Evolutionary conservation across 2,888 invertebrate genomes (phyloP).

Genomic region (Odontomyia ornata): DNA sequence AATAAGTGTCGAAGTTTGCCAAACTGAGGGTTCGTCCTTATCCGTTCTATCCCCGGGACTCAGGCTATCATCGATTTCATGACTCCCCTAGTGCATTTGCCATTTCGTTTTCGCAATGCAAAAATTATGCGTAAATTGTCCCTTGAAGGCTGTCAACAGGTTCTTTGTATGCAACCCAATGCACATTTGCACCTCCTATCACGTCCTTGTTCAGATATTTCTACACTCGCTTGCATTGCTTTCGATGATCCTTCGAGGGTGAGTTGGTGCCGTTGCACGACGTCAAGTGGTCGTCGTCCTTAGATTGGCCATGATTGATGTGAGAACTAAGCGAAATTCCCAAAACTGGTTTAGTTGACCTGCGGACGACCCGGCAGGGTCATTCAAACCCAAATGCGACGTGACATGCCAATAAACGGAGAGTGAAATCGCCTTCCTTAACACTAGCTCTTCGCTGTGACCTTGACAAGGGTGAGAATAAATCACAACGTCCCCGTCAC

Average conservation of each 20-base stretch:
- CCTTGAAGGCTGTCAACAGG: slow-evolving; percentile 24
- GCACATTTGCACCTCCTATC: slow-evolving; percentile 28
- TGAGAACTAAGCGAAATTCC: slow-evolving; percentile 27
- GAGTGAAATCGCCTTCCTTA: slow-evolving; percentile 29
- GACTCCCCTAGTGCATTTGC: slow-evolving; percentile 35
- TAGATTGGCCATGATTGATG: slow-evolving; percentile 34
- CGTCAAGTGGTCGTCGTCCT: slow-evolving; percentile 23
- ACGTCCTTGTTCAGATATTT: background rate
- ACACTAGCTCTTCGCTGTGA: background rate
- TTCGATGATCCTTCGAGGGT: slow-evolving; percentile 10
- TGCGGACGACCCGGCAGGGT: slow-evolving; percentile 22
- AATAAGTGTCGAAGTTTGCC: slow-evolving; percentile 35
- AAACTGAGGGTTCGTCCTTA: slow-evolving; percentile 16
- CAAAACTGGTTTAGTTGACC: slow-evolving; percentile 29
- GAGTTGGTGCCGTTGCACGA: background rate
- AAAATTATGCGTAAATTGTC: slow-evolving; percentile 38
- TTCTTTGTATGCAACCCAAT: slow-evolving; percentile 28
- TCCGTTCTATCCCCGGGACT: background rate
- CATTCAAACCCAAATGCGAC: slow-evolving; percentile 23
- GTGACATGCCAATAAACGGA: slow-evolving; percentile 38
- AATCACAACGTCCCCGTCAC: slow-evolving; percentile 11
- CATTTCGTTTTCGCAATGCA: slow-evolving; percentile 36
- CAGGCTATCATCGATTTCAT: slow-evolving; percentile 33
- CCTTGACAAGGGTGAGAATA: slow-evolving; percentile 42
- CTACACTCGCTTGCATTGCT: background rate